Percentiles rank a stretch among this genome's conserved stretches.
These are phyloP conservation scores for Eulithis testata DNA, from an alignment of 2,888 invertebrate genomes.

Conservation along the genomic window DNA sequence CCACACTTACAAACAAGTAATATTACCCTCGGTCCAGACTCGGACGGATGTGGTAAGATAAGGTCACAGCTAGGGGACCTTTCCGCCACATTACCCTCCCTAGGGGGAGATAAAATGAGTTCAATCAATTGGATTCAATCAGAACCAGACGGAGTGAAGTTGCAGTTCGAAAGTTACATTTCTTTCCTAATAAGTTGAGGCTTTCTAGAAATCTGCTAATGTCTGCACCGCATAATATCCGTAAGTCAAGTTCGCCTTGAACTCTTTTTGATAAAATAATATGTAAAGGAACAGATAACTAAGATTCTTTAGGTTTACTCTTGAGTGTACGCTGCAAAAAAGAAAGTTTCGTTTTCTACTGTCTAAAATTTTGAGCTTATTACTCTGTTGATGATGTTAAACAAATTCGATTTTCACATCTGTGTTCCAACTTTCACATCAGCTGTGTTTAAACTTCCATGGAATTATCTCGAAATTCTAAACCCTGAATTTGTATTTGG, in stretches of 20 bases:
- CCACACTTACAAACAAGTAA: neutral
- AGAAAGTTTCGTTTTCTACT: no score
- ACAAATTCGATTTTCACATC: constrained; percentile 1
- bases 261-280: no score
- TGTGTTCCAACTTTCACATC: constrained; percentile 3
- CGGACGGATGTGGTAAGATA: constrained; percentile 21
- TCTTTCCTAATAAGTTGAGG: neutral
- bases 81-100: constrained; percentile 24
- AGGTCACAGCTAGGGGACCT: constrained; percentile 1
- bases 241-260: no score
- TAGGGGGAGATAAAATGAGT: constrained; percentile 3
- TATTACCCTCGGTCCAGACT: neutral
- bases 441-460: constrained; percentile 1
- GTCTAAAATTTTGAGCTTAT: no score
- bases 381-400: no score
- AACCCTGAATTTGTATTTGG: constrained; percentile 20
- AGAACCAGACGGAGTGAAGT: constrained; percentile 13
- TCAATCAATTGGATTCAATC: constrained; percentile 33
- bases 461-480: constrained; percentile 15
- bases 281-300: no score
- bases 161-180: neutral
- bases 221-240: no score
- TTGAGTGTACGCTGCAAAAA: no score
- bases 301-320: no score
- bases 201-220: neutral